Base-by-base conservation (phyloP, 2,888 invertebrate genomes). In the Acholoe squamosa region DNA sequence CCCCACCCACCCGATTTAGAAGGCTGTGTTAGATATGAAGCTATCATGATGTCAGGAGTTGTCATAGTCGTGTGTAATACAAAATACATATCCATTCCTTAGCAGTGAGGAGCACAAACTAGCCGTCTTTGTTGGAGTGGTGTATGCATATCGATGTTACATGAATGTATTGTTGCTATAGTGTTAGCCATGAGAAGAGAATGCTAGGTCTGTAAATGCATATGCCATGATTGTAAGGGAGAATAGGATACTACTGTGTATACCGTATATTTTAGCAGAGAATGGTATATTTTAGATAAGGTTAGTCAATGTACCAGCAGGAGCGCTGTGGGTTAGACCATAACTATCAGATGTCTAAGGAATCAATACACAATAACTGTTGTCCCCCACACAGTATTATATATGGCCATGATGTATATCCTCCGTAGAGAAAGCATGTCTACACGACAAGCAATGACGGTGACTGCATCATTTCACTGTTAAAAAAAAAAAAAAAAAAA, bases 51-150 rank as follows among this genome's bases (percentile, higher is more conserved):
- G 43, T 43, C 43, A 43, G 43, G 43, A 61, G 61, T 61, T 61
- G 61, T 61, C 61, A 71, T 71, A 71, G 71, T 71, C 71, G 80
- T 80, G 56, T 86, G 86, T 54, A 86, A 5, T 86, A 86, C 56
- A 86, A 80, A 33, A 86, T 86, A 86, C 86, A 86, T 86, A 86
- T 86, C 86, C 86, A 86, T 86, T 86, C 86, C 86, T 86, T 86
- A 86, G 86, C 31, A 25, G 28, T 54, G 86, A 54, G 54, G 28
- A 86, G 86, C 86, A 86, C 86, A 86, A 86, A 54, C 22, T 54
- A 86, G 56, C 56, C 52, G 86, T 56, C 16, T 52, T 16, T 54
- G 52, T 86, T 10, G 25, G 14, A 5, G 84, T 86, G 86, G 86
- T 86, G 28, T 54, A 28, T 25, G 86, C 86, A 51, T 86, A 86